Base-by-base conservation (phyloP, 30 jellyfish, hydroid and myxozoan species). In the Hydractinia echinata region DNA sequence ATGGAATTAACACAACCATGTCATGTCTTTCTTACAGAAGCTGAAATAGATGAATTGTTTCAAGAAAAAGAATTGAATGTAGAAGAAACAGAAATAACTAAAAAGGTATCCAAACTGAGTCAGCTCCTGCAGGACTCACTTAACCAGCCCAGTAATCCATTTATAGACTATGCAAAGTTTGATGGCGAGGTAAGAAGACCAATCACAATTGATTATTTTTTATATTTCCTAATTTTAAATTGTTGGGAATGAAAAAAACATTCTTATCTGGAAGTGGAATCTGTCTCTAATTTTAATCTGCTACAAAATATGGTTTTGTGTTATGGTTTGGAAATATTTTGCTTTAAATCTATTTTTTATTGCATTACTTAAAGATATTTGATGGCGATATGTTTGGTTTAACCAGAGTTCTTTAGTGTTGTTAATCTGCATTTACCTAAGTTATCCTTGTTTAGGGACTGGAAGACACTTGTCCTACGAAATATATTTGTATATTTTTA, bases 121-220 rank as follows among this genome's bases (percentile, higher is more conserved):
- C 95, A 82, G 69, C 97, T 91, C n/a, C 80, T 91, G 13, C 54
- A 85, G 72, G 88, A 83, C 39, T 53, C 92, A 7, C 67, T 80
- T n/a, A 54, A 44, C 15, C 71, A 19, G 53, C 88, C 95, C 1
- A 81, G 83, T 1, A 91, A 91, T 67, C 94, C 94, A 1, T 86
- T 86, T 66, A 72, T 79, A 10, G 94, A 81, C 58, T 91, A 48
- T 72, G 87, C 94, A 51, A 85, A 86, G 70, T 86, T 91, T 76
- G 90, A 91, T 82, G 97, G 97, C 13, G 96, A 91, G 95, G 97
- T 91, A 55, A 10, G 86, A n/a, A 68, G 44, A 30, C 44, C 44
- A 30, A 1, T 68, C 79, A 68, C 79, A 14, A 20, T 73, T 14
- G 16, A 10, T 11, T 30, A 0, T 30, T 30, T 16, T 73, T 20